Base-by-base conservation (phyloP, 2,888 invertebrate genomes). In the Caenorhabditis uteleia region DNA sequence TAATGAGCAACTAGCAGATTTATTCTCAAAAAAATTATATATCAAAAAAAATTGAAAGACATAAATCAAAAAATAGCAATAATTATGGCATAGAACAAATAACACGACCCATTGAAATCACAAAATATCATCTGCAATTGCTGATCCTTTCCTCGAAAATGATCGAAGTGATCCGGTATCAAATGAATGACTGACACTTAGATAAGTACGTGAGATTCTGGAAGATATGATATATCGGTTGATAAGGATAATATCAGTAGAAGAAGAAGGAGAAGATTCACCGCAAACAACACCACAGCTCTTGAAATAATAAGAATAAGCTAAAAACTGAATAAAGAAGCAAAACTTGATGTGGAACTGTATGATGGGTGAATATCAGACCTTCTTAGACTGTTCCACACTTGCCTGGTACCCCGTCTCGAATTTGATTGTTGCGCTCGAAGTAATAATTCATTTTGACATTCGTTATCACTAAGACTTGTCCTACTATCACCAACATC, bases 121-220 rank as follows among this genome's bases (percentile, higher is more conserved):
- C 46, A 72, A 57, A 53, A 72, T 59, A 51, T 72, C 72, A 47
- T 72, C 72, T 34, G 61, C 68, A 26, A 62, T 64, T 14, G 66
- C 50, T 12, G 72, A 72, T 56, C 80, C 78, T 75, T 80, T 80
- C 43, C 80, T 47, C 8, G 79, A 78, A 49, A 74, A 77, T 33
- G 75, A 75, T 14, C 78, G 62, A 56, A 80, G 75, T 29, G 78
- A 79, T 33, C 75, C 70, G 31, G 80, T 79, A 56, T 80, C 80
- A 56, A 80, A 80, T 12, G 76, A 76, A 27, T 77, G 77, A 44
- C 72, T 72, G 33, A 81, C 80, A 33, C 77, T 75, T 29, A 81
- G 68, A 66, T 81, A 80, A 47, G 76, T 79, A 25, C 78, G 61
- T 21, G 68, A 68, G 16, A 69, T 57, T 62, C 70, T 71, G 59